Conservation (phyloP, 1,140 invertebrate genomes). For the Diachasma alloeum region DNA sequence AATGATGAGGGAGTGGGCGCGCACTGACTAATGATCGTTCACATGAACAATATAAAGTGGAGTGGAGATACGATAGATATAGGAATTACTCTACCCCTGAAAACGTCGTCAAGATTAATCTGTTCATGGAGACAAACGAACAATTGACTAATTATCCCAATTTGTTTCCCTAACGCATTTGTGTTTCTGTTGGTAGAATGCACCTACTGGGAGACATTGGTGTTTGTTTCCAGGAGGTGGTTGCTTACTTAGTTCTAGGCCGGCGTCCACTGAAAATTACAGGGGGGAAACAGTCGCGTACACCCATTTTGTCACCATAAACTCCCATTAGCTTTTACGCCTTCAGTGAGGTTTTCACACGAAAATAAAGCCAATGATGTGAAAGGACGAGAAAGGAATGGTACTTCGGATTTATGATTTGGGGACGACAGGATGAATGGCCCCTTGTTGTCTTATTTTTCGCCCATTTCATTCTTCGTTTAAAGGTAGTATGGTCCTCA, state of each 20-base stretch:
- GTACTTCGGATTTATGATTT: neutral
- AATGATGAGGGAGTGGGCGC: neutral
- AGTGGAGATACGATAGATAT: neutral
- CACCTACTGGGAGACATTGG: neutral
- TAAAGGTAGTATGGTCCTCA: too few relatives aligned
- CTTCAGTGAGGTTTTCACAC: neutral
- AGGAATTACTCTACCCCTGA: neutral
- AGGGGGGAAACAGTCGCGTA: slow-evolving; percentile 16
- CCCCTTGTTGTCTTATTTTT: neutral
- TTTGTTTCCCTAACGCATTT: slow-evolving; percentile 24
- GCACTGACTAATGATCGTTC: neutral
- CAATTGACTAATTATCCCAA: slow-evolving; percentile 37
- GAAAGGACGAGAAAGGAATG: neutral
- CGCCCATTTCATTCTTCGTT: too few relatives aligned
- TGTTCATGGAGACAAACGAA: slow-evolving; percentile 29
- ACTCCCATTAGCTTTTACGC: slow-evolving; percentile 19
- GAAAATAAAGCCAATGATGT: neutral
- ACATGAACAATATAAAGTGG: slow-evolving; percentile 6
- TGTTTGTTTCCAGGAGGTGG: neutral
- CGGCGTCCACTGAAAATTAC: slow-evolving; percentile 25
- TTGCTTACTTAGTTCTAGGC: neutral
- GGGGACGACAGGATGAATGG: neutral
- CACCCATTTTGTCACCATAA: slow-evolving; percentile 32
- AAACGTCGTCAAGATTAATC: slow-evolving; percentile 23
- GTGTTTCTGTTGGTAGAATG: slow-evolving; percentile 8